Percentiles rank a stretch among this genome's conserved stretches.
phyloP scores from a whole-genome alignment of 2,888 invertebrate species.

The Microlaimidae sp. region DNA sequence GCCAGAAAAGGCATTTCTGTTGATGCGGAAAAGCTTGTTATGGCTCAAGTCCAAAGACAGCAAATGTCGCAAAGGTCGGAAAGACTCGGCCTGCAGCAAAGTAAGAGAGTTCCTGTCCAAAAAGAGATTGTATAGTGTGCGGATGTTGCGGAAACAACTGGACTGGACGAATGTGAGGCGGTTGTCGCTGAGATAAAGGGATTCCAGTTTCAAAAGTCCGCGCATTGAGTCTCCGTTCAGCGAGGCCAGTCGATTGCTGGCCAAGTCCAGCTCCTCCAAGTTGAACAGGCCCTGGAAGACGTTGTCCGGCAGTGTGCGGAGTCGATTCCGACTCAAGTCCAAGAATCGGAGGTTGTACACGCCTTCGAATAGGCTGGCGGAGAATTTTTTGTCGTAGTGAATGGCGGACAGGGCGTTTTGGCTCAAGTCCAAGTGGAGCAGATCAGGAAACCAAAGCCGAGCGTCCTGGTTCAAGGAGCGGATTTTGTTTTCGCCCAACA shows the following conservation, averaged over 20 bases:
- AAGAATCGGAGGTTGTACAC: slow-evolving; percentile 32
- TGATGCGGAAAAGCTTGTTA: slow-evolving; percentile 33
- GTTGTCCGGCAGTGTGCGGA: slow-evolving; percentile 36
- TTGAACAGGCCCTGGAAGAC: slow-evolving; percentile 36
- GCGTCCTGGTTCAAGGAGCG: slow-evolving; percentile 30
- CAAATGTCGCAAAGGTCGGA: slow-evolving; percentile 7
- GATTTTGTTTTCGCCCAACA: slow-evolving; percentile 35
- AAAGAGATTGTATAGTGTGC: slow-evolving; percentile 8
- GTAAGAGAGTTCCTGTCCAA: slow-evolving; percentile 11
- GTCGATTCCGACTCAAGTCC: slow-evolving; percentile 33
- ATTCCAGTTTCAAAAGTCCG: slow-evolving; percentile 28
- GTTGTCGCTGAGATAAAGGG: slow-evolving; percentile 31
- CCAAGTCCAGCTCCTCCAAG: slow-evolving; percentile 33
- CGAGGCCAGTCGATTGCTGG: slow-evolving; percentile 28
- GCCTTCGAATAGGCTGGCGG: slow-evolving; percentile 34
- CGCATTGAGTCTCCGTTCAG: slow-evolving; percentile 33
- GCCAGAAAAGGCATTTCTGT: slow-evolving; percentile 37
- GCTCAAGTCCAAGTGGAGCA: slow-evolving; percentile 35
- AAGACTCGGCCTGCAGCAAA: slow-evolving; percentile 7
- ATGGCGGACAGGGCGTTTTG: slow-evolving; percentile 32
- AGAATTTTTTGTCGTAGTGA: neutral
- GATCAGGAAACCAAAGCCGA: slow-evolving; percentile 33
- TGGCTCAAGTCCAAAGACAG: slow-evolving; percentile 4
- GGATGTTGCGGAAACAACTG: slow-evolving; percentile 11
- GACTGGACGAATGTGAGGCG: slow-evolving; percentile 17